Evolutionary conservation across 1,140 invertebrate genomes (phyloP).

Genomic region (Charaxes varanes): DNA sequence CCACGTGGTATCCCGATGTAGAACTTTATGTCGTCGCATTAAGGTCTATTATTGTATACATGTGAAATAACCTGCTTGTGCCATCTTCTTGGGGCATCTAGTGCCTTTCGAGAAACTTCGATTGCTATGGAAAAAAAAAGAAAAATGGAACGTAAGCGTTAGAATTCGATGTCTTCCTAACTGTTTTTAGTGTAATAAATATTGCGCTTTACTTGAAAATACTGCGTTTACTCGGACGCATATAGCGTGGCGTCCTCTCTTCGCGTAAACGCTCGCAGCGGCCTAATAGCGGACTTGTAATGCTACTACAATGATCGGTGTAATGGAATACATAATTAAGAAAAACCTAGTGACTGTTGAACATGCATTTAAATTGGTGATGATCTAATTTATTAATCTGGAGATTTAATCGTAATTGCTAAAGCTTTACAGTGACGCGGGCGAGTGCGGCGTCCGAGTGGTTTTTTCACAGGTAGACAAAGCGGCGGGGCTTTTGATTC

Average conservation of each 20-base stretch:
- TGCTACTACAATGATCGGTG: conserved; percentile 40
- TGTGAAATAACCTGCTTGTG: conserved; percentile 6
- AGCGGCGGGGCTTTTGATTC: neutral
- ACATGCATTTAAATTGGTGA: conserved; percentile 58
- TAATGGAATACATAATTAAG: conserved; percentile 6
- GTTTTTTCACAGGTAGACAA: conserved; percentile 19
- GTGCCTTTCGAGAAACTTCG: conserved; percentile 8
- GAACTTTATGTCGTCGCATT: neutral
- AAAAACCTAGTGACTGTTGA: conserved; percentile 46
- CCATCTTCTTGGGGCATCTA: conserved; percentile 8
- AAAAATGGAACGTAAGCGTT: conserved; percentile 6
- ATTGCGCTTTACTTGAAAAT: neutral
- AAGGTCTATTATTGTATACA: too few relatives aligned
- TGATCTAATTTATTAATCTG: conserved; percentile 39
- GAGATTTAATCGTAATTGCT: conserved; percentile 29
- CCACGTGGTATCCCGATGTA: conserved; percentile 8
- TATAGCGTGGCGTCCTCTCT: too few relatives aligned
- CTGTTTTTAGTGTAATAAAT: conserved; percentile 14
- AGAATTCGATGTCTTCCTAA: conserved; percentile 23
- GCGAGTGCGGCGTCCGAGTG: conserved; percentile 7
- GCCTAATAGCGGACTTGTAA: conserved; percentile 21
- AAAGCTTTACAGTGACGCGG: conserved; percentile 42
- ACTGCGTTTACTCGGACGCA: neutral
- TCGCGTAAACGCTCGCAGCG: conserved; percentile 12
- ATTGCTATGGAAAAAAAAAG: conserved; percentile 8